phyloP scores from a whole-genome alignment of 2,113 vertebrate species.

The Spea bombifrons region DNA sequence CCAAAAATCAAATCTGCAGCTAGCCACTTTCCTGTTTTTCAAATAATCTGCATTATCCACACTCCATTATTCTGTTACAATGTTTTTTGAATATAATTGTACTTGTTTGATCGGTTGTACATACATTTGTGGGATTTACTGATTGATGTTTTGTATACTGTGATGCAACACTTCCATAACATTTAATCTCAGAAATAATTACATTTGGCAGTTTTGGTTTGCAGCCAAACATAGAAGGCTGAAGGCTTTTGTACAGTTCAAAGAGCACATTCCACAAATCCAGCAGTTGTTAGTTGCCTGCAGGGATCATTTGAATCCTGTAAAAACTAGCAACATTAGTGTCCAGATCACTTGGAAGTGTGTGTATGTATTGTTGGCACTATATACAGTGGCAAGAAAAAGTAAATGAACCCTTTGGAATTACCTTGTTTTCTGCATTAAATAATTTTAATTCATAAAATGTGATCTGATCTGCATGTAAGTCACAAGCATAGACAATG shows the following conservation, averaged over 20 bases:
- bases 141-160: conserved; percentile 46
- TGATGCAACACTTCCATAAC: conserved; percentile 73
- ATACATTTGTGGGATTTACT: too few species aligned
- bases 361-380: conserved; percentile 9
- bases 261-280: conserved; percentile 90
- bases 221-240: conserved; percentile 78
- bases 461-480: too few species aligned
- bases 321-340: conserved; percentile 60
- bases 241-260: conserved; percentile 91
- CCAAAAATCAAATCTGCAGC: too few species aligned
- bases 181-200: conserved; percentile 83
- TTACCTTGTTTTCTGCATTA: too few species aligned
- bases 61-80: too few species aligned
- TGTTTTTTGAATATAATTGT: too few species aligned
- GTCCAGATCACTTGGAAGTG: conserved; percentile 60
- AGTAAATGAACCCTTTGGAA: too few species aligned
- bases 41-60: too few species aligned
- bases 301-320: conserved; percentile 86
- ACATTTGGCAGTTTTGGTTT: conserved; percentile 93
- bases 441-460: too few species aligned
- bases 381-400: neutral
- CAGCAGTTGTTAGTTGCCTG: conserved; percentile 82
- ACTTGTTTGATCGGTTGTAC: too few species aligned
- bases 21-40: too few species aligned
- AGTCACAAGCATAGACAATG: too few species aligned